These are phyloP conservation scores for Drosophila setifemur DNA, from an alignment of 1,140 invertebrate genomes.

Conservation along the genomic window DNA sequence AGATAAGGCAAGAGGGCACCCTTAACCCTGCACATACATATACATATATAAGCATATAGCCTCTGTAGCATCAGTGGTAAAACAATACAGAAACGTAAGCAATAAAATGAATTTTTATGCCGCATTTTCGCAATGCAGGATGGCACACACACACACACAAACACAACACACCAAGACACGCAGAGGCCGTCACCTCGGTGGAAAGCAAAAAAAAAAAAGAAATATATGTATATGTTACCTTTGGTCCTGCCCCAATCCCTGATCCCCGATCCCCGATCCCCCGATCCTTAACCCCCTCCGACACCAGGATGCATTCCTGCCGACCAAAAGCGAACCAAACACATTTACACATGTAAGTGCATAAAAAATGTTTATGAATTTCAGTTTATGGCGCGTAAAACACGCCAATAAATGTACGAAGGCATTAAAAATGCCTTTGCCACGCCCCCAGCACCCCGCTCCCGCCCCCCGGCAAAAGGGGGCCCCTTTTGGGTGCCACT, in stretches of 20 bases:
- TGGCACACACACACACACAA: neutral
- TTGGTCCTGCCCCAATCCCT: constrained; percentile 23
- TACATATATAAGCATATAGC: too few relatives aligned
- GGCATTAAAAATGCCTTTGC: constrained; percentile 69
- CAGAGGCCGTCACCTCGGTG: constrained; percentile 16
- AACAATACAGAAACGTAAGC: constrained; percentile 66
- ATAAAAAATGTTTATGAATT: constrained; percentile 81
- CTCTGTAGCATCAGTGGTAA: constrained; percentile 6
- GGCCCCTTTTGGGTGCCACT: neutral
- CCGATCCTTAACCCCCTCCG: neutral
- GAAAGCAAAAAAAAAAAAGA: too few relatives aligned
- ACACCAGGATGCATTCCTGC: constrained; percentile 26
- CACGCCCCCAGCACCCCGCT: constrained; percentile 5
- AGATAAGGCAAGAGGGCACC: too few relatives aligned
- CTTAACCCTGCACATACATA: too few relatives aligned
- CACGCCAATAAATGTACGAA: constrained; percentile 78
- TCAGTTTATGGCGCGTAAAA: constrained; percentile 81
- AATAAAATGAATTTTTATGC: constrained; percentile 79
- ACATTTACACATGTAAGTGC: constrained; percentile 79
- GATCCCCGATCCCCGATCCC: neutral
- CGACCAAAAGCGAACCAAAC: constrained; percentile 31
- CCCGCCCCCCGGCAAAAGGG: too few relatives aligned
- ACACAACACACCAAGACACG: neutral
- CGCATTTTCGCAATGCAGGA: constrained; percentile 70
- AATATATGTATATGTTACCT: constrained; percentile 51